Evolutionary conservation across 2,113 vertebrate species (phyloP), one percentile per base, ranked within the genome.

Genomic region (Phaethornis superciliosus): DNA sequence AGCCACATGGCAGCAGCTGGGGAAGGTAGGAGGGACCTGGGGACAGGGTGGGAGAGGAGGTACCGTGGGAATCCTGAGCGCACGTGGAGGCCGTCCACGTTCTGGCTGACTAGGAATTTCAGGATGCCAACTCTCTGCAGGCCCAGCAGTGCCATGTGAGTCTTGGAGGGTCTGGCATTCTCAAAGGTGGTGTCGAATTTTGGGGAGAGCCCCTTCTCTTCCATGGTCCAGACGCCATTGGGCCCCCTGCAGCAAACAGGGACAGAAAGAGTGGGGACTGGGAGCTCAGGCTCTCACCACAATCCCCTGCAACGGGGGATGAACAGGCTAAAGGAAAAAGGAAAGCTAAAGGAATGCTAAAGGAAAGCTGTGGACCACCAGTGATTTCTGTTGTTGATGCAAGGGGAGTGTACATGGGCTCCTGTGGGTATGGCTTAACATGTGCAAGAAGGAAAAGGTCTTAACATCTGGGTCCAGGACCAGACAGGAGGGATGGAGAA

Each of bases 221-320:
- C 99, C 97, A 99, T 97, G 1, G 99, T 99, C 99, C 99, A 99
- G 51, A 99, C 99, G 3, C 99, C 99, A 46, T 98, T 99, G 42
- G 99, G 99, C 19, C 99, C 99, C 95, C 99, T 99, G 96, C 26
- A 21, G 40, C 40, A 10, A 10, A 8, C 3, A 27, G 32, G 14
- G 47, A 85, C 32, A 62, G 78, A 42, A 21, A 83, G 26, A 59
- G 62, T 0, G 28, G 58, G 28, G 83, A 46, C 0, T 22, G 51
- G 88, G 37, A 23, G 51, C 35, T 71, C 17, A 23, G 81, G 40
- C 27, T 51, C 40, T 40, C 40, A 40, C 40, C 40, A 40, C 40
- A 40, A 40, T 40, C 40, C 40, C 40, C 40, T 12, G 40, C 40
- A 40, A 40, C 10, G 13, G 40, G 40, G 40, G 40, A 40, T 40